These are phyloP conservation scores for Phoeniculus purpureus DNA, from an alignment of 2,797 vertebrate species.

Conservation along the genomic window DNA sequence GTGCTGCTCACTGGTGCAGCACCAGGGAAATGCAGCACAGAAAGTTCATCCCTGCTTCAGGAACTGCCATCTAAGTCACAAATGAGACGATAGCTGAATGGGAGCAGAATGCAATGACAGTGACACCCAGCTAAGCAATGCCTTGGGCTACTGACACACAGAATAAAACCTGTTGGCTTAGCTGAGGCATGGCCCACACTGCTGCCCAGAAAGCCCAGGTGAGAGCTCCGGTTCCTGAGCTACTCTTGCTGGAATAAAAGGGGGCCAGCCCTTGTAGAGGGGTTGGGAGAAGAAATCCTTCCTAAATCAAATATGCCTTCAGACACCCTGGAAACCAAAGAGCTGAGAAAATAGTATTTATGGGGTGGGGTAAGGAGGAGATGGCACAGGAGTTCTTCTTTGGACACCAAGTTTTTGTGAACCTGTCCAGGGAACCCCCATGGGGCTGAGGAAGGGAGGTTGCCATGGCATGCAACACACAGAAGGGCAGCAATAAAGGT, in stretches of 20 bases:
- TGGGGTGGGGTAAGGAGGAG: neutral
- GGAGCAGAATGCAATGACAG: neutral
- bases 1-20: neutral
- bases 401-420: neutral
- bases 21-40: neutral
- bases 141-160: neutral
- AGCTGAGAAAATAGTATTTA: neutral
- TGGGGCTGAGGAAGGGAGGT: neutral
- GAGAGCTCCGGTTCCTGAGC: neutral
- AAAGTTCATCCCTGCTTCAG: neutral
- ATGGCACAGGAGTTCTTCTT: neutral
- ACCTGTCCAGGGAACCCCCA: neutral
- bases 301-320: neutral
- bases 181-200: rapidly evolving
- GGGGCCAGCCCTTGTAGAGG: neutral
- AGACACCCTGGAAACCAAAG: neutral
- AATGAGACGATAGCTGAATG: neutral
- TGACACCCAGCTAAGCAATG: neutral
- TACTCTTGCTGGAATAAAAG: neutral
- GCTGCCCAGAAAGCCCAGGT: neutral
- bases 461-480: neutral
- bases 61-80: neutral
- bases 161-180: neutral
- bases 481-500: neutral
- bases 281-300: neutral